Evolutionary conservation across 2,797 vertebrate species (phyloP).

Genomic region (Thunnus albacares): DNA sequence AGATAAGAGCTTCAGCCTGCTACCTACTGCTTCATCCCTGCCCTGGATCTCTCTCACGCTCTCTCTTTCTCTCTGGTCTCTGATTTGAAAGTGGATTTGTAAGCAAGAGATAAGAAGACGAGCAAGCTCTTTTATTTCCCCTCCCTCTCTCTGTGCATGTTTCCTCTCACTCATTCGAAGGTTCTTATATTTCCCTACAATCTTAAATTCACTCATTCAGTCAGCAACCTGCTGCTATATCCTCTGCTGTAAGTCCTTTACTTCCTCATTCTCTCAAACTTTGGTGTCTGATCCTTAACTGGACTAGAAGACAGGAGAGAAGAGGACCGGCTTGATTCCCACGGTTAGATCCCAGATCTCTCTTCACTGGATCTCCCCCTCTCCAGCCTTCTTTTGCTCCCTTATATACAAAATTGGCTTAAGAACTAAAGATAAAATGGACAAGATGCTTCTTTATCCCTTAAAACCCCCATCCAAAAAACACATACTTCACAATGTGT

Average conservation of each 20-base stretch:
- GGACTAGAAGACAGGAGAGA: constrained; percentile 47
- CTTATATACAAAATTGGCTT: background rate
- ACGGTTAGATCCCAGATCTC: constrained; percentile 46
- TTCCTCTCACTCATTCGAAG: constrained; percentile 12
- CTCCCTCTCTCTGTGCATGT: constrained; percentile 5
- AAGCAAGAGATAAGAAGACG: constrained; percentile 43
- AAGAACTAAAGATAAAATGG: background rate
- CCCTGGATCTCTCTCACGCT: constrained; percentile 24
- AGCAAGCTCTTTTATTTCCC: constrained; percentile 30
- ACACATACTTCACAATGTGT: background rate
- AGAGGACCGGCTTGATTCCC: constrained; percentile 37
- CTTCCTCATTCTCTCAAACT: constrained; percentile 14
- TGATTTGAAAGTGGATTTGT: constrained; percentile 60
- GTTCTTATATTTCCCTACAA: constrained; percentile 32
- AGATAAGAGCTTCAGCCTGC: constrained; percentile 48
- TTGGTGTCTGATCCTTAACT: constrained; percentile 53
- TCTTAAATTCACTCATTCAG: constrained; percentile 42
- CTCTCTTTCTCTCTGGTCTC: constrained; percentile 22
- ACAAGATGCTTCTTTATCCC: background rate
- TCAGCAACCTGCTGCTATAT: constrained; percentile 47
- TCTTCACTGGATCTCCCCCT: constrained; percentile 21
- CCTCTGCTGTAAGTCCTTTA: constrained; percentile 35
- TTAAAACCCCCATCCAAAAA: background rate
- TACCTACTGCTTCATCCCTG: constrained; percentile 34
- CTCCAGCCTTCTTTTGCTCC: constrained; percentile 27